Conservation (phyloP, 2,888 invertebrate species). For the Omphaloscelis lunosa region DNA sequence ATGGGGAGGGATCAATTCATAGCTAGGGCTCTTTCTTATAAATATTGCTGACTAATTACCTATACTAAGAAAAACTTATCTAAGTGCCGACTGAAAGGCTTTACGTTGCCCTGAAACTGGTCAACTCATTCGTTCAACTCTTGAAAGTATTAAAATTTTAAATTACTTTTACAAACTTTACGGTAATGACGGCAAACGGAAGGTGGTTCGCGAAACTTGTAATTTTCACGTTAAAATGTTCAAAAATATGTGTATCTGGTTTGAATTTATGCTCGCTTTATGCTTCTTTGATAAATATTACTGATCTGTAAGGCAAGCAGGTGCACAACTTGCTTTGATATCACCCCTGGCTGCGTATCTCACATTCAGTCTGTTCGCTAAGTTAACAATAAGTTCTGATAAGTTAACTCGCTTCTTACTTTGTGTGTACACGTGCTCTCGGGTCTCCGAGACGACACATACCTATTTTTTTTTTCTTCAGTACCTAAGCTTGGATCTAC, state of each 20-base stretch:
- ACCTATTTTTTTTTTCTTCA: constrained; percentile 16
- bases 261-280: constrained; percentile 3
- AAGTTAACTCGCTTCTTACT: constrained; percentile 14
- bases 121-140: constrained; percentile 51
- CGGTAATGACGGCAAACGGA: constrained; percentile 5
- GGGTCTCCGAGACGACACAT: background rate
- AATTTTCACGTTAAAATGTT: constrained; percentile 21
- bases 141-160: constrained; percentile 60
- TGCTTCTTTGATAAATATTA: constrained; percentile 6
- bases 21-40: background rate
- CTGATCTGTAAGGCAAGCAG: constrained; percentile 5
- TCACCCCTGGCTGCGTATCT: background rate
- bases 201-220: constrained; percentile 19
- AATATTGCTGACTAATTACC: constrained; percentile 42
- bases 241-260: constrained; percentile 24
- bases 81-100: constrained; percentile 40
- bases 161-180: constrained; percentile 54
- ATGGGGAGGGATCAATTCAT: constrained; percentile 1
- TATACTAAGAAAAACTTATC: constrained; percentile 36
- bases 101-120: constrained; percentile 45
- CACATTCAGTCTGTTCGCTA: constrained; percentile 2
- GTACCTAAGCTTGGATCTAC: constrained; percentile 1
- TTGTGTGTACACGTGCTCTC: background rate
- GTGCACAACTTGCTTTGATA: constrained; percentile 4
- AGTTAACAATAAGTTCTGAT: constrained; percentile 26